Evolutionary conservation across 1,140 invertebrate species (phyloP).

Genomic region (Listronotus oregonensis): DNA sequence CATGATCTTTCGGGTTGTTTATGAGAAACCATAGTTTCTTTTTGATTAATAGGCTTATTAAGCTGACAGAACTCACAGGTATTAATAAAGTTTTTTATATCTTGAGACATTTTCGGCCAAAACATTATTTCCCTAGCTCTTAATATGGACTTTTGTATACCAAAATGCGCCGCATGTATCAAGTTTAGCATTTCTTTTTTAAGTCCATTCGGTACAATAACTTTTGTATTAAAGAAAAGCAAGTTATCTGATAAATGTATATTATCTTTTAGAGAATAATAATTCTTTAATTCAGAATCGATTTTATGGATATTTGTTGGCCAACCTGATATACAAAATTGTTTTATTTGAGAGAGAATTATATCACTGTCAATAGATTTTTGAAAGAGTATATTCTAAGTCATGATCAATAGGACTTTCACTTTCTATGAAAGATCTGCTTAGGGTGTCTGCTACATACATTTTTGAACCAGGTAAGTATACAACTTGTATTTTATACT

Average conservation of each 20-base stretch:
- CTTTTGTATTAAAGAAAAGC: constrained; percentile 7
- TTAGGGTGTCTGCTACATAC: constrained; percentile 56
- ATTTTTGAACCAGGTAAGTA: constrained; percentile 52
- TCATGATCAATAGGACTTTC: constrained; percentile 27
- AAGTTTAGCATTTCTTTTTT: no score
- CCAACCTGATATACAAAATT: constrained; percentile 1
- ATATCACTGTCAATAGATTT: not conserved
- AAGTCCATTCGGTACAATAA: not conserved
- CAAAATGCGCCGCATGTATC: not conserved
- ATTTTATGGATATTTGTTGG: constrained; percentile 7
- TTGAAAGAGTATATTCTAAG: constrained; percentile 4
- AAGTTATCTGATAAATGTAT: constrained; percentile 4
- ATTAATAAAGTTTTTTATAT: no score
- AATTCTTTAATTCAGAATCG: not conserved
- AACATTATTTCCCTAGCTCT: constrained; percentile 1
- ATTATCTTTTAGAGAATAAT: not conserved
- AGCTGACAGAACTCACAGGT: not conserved
- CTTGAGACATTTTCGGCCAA: constrained; percentile 3
- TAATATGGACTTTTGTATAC: constrained; percentile 3
- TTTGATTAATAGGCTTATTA: not conserved
- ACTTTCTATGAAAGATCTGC: constrained; percentile 40
- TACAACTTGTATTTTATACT: constrained; percentile 51
- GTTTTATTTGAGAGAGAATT: not conserved
- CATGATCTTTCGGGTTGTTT: not conserved
- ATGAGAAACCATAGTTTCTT: not conserved